Evolutionary conservation across 2,113 vertebrate species (phyloP), one percentile per base, ranked within the genome.

Genomic region (Phalacrocorax brasilianus): DNA sequence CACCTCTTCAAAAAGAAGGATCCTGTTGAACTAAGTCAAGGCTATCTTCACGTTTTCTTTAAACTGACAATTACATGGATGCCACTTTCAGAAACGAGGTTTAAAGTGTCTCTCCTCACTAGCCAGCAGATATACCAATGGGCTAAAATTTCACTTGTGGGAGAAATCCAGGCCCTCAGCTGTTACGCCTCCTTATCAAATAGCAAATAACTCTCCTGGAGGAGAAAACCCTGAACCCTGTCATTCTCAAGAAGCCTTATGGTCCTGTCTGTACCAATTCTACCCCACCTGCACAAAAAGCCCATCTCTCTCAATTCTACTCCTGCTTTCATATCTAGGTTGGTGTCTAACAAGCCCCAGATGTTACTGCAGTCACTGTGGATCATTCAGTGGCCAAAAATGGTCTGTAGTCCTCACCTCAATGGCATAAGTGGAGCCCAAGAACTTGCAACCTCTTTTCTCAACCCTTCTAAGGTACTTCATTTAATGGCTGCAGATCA

Each of bases 191-290:
- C 40, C n/a, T 67, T 58, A 75, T 8, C 27, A 28, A 70, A 23
- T 40, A 84, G 38, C 32, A 67, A 81, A 67, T 9, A 74, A 50
- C 56, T 71, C 32, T 67, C 19, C 47, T 0, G 3, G 59, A 8
- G 28, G 40, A 35, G 33, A 82, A 38, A 85, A 61, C 40, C 32
- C 52, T 4, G 22, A 85, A 89, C 9, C 6, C 33, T 44, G 44
- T 32, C 27, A n/a, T 65, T 85, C 66, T 52, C 27, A 56, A 85
- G 62, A 40, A 63, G 28, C 24, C 21, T 85, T 47, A 44, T 1
- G 10, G 14, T 66, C 38, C 4, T 18, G 33, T 14, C 49, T 0
- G 0, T 22, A 55, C 33, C 22, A 21, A 19, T 61, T 38, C 27
- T 6, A 66, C 8, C 14, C n/a, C 30, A 75, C 17, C 17, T 38